Conservation (phyloP, 1,140 invertebrate species). For the Cyclargus thomasi region DNA sequence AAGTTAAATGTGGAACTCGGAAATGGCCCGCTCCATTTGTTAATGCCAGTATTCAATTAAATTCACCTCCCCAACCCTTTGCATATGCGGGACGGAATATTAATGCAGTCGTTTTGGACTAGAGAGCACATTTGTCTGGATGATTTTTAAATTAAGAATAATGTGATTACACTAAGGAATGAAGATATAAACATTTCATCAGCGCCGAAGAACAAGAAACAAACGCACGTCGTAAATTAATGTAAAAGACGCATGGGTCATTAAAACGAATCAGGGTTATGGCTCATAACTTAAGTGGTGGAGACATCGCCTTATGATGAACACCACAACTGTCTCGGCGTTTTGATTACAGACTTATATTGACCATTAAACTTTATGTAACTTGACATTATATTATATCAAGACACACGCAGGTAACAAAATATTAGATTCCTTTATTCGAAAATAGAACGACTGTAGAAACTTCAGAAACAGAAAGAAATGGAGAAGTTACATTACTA, state of each 20-base stretch:
- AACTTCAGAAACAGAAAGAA: too few relatives aligned
- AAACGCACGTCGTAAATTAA: slow-evolving; percentile 67
- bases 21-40: slow-evolving; percentile 67
- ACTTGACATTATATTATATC: neutral
- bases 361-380: neutral
- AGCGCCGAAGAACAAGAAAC: slow-evolving; percentile 45
- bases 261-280: slow-evolving; percentile 70
- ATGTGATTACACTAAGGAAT: neutral
- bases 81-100: slow-evolving; percentile 44
- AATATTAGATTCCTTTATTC: too few relatives aligned
- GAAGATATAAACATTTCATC: slow-evolving; percentile 17
- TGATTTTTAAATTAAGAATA: slow-evolving; percentile 8
- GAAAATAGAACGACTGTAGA: too few relatives aligned
- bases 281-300: slow-evolving; percentile 54
- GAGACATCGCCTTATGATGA: slow-evolving; percentile 44
- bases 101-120: slow-evolving; percentile 8
- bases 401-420: too few relatives aligned
- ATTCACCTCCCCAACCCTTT: slow-evolving; percentile 65
- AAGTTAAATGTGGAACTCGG: slow-evolving; percentile 69
- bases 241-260: slow-evolving; percentile 52
- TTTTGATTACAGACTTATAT: slow-evolving; percentile 25
- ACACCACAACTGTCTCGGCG: slow-evolving; percentile 44
- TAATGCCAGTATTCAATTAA: slow-evolving; percentile 71
- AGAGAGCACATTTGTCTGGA: slow-evolving; percentile 23
- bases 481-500: too few relatives aligned